Evolutionary conservation across 2,113 vertebrate genomes (phyloP).

Genomic region (Trachemys scripta): DNA sequence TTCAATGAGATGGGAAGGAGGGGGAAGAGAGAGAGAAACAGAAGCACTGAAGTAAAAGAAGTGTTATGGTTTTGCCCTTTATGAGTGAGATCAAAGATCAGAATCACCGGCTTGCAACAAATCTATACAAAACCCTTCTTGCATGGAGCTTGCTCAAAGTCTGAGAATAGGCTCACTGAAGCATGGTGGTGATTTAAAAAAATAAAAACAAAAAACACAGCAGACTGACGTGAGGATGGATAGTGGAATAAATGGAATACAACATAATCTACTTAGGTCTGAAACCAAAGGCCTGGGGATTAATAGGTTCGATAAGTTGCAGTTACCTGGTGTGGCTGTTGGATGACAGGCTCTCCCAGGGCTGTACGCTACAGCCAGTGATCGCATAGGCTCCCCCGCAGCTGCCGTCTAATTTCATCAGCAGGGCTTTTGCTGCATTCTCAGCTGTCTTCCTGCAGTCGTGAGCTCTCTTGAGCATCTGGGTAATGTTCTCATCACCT

Average conservation of each 20-base stretch:
- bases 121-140: background rate
- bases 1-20: background rate
- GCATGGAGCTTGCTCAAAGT: background rate
- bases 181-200: background rate
- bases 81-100: slow-evolving; percentile 33
- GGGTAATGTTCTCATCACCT: slow-evolving; percentile 86
- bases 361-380: slow-evolving; percentile 83
- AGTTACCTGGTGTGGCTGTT: slow-evolving; percentile 91
- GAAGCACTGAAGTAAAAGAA: slow-evolving; percentile 27
- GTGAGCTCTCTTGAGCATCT: slow-evolving; percentile 88
- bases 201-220: background rate
- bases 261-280: background rate
- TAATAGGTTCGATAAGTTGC: background rate
- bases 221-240: background rate
- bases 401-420: slow-evolving; percentile 88
- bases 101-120: slow-evolving; percentile 17
- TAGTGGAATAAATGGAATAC: background rate
- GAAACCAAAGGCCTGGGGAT: background rate
- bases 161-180: slow-evolving; percentile 1
- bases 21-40: background rate
- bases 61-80: background rate
- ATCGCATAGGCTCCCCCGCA: slow-evolving; percentile 86
- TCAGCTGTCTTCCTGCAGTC: slow-evolving; percentile 90
- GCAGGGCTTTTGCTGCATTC: slow-evolving; percentile 88
- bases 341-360: slow-evolving; percentile 91